Evolutionary conservation across 2,888 invertebrate species (phyloP), one percentile per base, ranked within the genome.

Genomic region (Phoenoteleia sp.): DNA sequence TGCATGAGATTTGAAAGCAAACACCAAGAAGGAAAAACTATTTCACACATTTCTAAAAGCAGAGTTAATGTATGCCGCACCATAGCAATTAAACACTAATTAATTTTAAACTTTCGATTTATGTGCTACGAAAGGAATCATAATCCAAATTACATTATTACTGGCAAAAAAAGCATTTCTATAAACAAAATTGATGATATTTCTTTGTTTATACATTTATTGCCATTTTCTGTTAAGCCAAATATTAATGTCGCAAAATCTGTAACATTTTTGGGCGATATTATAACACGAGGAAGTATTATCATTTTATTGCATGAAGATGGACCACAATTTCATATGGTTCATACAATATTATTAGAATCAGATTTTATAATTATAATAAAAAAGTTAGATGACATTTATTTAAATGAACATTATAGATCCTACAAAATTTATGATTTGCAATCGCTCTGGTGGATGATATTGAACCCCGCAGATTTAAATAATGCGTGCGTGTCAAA

Each of bases 1-100:
- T 79, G 49, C 47, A 83, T 87, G 29, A 66, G 86, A 15, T 81
- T 49, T 17, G 87, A 88, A 81, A 71, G 39, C 7, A 87, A 86
- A 45, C 81, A 86, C 62, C 47, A 69, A 49, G 83, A 85, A 54
- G 80, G 79, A 4, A 33, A 33, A 33, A 33, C 9, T 33, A 33
- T 9, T 33, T 33, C 33, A n/a, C n/a, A n/a, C n/a, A n/a, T n/a
- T 36, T 19, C 75, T n/a, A 36, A 42, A 45, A 56, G 69, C 42
- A 66, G 85, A 3, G 33, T 80, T 33, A 86, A 86, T 69, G 52
- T 85, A 9, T 33, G 11, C n/a, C n/a, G n/a, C n/a, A n/a, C n/a
- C n/a, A n/a, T n/a, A n/a, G n/a, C n/a, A n/a, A 33, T 33, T 2
- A 33, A 33, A 9, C 33, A 33, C 33, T 11, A 33, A 11, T 33